Evolutionary conservation across 2,888 invertebrate species (phyloP).

Genomic region (Lithophane semibrunnea): DNA sequence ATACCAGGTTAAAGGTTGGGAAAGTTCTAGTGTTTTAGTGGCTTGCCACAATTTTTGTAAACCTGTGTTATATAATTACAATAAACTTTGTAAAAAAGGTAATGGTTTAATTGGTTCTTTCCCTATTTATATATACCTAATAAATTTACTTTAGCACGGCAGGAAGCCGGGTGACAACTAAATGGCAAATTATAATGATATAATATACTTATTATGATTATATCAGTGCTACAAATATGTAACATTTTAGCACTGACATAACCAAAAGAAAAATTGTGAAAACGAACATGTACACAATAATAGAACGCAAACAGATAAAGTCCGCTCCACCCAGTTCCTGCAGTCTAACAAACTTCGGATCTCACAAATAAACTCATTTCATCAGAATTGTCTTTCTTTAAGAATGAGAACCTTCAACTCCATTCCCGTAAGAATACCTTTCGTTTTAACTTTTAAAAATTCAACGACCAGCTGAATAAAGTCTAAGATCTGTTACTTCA

Average conservation of each 20-base stretch:
- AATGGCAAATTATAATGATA: not conserved
- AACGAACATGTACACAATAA: not conserved
- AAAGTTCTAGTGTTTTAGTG: too few relatives aligned
- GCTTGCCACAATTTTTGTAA: too few relatives aligned
- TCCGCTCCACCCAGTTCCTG: constrained; percentile 12
- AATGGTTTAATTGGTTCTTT: too few relatives aligned
- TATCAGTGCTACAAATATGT: not conserved
- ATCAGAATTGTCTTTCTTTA: constrained; percentile 60
- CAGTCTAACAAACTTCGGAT: constrained; percentile 44
- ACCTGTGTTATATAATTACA: too few relatives aligned
- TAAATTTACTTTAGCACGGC: too few relatives aligned
- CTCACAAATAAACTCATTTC: constrained; percentile 56
- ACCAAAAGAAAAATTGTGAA: constrained; percentile 10
- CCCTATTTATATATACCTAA: too few relatives aligned
- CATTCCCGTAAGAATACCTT: constrained; percentile 55
- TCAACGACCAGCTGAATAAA: constrained; percentile 63
- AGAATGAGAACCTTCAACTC: constrained; percentile 53
- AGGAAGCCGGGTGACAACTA: too few relatives aligned
- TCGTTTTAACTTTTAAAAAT: constrained; percentile 66
- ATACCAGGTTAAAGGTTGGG: too few relatives aligned
- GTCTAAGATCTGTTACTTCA: constrained; percentile 66
- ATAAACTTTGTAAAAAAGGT: too few relatives aligned
- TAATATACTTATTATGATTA: not conserved
- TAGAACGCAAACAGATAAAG: constrained; percentile 30
- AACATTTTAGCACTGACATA: not conserved